phyloP scores from a whole-genome alignment of 2,113 vertebrate genomes.

The Rhabdomys dilectus region DNA sequence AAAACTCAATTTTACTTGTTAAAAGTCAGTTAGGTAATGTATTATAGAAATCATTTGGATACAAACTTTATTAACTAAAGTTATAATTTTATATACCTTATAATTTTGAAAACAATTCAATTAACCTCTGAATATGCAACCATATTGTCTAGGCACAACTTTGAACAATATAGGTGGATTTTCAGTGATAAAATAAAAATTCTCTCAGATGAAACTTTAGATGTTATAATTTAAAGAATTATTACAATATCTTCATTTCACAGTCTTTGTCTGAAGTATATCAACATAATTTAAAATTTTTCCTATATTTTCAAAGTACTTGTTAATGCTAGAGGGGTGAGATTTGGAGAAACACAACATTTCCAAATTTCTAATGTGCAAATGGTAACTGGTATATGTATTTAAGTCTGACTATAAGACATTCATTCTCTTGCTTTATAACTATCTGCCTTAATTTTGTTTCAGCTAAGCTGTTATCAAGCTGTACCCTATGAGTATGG shows the following conservation, averaged over 20 bases:
- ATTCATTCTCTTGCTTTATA: not conserved
- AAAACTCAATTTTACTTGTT: conserved; percentile 26
- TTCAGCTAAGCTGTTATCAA: conserved; percentile 40
- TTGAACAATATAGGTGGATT: not conserved
- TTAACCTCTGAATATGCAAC: not conserved
- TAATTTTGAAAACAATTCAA: not conserved
- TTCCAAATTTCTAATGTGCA: not conserved
- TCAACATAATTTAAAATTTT: not conserved
- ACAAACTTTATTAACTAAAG: not conserved
- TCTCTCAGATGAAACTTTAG: not conserved
- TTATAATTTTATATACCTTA: not conserved
- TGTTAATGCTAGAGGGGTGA: not conserved
- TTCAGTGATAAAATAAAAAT: not conserved
- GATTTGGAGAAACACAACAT: not conserved
- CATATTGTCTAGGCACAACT: not conserved
- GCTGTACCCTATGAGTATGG: not conserved
- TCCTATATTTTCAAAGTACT: not conserved
- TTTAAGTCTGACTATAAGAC: not conserved
- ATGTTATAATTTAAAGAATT: not conserved
- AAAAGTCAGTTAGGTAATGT: not conserved
- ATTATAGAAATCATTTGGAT: not conserved
- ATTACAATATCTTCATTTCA: not conserved
- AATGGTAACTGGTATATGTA: not conserved
- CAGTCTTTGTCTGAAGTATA: not conserved
- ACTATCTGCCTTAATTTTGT: conserved; percentile 5